Conservation (phyloP, 64 coral and sea anemone genomes). For the Stichodactyla mertensii region DNA sequence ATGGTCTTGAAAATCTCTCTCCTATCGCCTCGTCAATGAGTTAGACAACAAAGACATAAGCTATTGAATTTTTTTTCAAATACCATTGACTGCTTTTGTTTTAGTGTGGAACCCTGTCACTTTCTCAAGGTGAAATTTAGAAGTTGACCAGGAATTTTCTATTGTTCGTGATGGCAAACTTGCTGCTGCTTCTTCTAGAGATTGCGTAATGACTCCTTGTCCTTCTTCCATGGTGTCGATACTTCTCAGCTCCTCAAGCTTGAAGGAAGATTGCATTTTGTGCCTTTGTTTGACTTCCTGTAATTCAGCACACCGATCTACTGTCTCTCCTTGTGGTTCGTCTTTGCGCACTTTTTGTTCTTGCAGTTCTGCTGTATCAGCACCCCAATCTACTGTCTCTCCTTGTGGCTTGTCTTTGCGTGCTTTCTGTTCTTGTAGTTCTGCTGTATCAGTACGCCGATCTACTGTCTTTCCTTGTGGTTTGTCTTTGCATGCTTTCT, state of each 20-base stretch:
- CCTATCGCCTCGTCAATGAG: no score
- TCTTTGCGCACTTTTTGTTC: not conserved
- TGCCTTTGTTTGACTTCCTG: not conserved
- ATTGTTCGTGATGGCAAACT: not conserved
- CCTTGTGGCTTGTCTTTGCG: not conserved
- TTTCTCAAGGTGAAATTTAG: not conserved
- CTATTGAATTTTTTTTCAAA: not conserved
- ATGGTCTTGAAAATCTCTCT: no score
- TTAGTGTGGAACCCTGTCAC: not conserved
- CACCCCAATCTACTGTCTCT: not conserved
- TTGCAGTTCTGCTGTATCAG: not conserved
- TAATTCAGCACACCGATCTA: not conserved
- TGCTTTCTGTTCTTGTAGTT: not conserved
- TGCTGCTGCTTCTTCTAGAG: constrained; percentile 18
- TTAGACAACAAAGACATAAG: no score
- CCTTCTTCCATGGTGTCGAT: constrained; percentile 7
- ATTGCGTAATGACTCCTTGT: constrained; percentile 25
- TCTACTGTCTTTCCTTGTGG: not conserved
- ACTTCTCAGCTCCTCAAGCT: not conserved
- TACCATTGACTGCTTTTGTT: not conserved
- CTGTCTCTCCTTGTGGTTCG: not conserved
- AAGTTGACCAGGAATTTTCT: not conserved
- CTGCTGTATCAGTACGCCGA: not conserved
- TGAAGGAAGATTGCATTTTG: not conserved
- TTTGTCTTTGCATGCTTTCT: no score